Evolutionary conservation across 1,140 invertebrate species (phyloP).

Genomic region (Papilio xuthus): DNA sequence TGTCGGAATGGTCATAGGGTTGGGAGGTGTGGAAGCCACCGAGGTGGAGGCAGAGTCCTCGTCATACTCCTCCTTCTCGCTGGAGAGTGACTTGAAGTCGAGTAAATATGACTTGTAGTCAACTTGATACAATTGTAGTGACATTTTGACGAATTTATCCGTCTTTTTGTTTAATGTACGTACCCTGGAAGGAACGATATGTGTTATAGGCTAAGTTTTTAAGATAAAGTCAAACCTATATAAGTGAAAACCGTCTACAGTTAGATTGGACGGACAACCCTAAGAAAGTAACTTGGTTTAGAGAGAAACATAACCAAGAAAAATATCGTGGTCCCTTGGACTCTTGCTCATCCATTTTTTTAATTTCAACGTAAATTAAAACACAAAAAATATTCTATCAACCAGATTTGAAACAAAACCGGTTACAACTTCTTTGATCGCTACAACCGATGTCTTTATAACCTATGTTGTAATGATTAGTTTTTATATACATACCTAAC

Average conservation of each 20-base stretch:
- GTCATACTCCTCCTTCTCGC: conserved; percentile 87
- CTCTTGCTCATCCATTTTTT: too few species aligned
- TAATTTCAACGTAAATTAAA: too few species aligned
- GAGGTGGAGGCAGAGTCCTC: conserved; percentile 79
- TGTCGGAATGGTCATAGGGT: conserved; percentile 60
- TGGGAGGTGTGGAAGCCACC: conserved; percentile 52
- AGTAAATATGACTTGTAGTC: conserved; percentile 98
- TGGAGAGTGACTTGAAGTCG: conserved; percentile 97
- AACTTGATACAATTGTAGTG: conserved; percentile 98
- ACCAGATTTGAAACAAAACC: too few species aligned
- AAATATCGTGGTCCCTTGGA: too few species aligned
- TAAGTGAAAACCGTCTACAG: too few species aligned
- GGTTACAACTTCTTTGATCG: neutral
- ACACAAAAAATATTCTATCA: too few species aligned
- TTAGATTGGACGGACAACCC: too few species aligned
- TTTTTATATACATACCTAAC: conserved; percentile 82
- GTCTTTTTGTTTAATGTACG: conserved; percentile 92
- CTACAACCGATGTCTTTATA: too few species aligned
- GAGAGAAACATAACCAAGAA: too few species aligned
- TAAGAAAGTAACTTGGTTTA: too few species aligned
- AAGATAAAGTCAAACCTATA: too few species aligned
- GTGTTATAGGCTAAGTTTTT: neutral
- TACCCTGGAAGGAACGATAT: conserved; percentile 85
- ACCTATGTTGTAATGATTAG: too few species aligned
- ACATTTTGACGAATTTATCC: conserved; percentile 96